These are phyloP conservation scores for Drosophila borborema DNA, from an alignment of 2,888 invertebrate species.

Conservation along the genomic window DNA sequence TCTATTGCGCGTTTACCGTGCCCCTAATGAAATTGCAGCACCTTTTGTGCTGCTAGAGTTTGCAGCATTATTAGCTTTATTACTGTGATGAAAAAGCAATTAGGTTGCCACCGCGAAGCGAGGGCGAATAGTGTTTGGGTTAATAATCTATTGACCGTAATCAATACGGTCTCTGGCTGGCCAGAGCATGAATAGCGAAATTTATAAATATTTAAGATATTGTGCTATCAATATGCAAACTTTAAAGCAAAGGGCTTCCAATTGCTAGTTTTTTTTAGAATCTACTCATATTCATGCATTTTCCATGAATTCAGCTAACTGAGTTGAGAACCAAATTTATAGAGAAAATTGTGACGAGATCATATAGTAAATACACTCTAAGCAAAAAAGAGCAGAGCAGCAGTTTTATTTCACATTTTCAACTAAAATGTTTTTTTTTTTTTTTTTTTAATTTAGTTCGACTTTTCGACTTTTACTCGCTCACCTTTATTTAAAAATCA, in stretches of 20 bases:
- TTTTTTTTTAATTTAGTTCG: no score
- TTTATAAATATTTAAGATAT: not conserved
- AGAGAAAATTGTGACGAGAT: not conserved
- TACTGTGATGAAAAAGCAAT: constrained; percentile 5
- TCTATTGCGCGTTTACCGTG: not conserved
- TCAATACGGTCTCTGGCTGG: not conserved
- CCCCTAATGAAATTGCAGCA: not conserved
- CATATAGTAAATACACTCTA: not conserved
- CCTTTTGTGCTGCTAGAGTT: not conserved
- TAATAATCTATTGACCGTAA: not conserved
- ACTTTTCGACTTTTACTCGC: not conserved
- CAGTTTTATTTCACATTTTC: no score
- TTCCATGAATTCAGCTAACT: not conserved
- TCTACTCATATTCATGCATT: no score
- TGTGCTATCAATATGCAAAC: not conserved
- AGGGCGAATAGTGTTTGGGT: not conserved
- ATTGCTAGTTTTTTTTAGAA: no score
- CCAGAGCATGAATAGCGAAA: not conserved
- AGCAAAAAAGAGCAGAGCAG: no score
- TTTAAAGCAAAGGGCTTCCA: not conserved
- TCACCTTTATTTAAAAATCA: not conserved
- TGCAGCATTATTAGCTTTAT: constrained; percentile 9
- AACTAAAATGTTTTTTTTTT: no score
- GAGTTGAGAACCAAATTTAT: not conserved
- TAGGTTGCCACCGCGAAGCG: not conserved